Evolutionary conservation across 2,888 invertebrate genomes (phyloP).

Genomic region (Spisula subtruncata): DNA sequence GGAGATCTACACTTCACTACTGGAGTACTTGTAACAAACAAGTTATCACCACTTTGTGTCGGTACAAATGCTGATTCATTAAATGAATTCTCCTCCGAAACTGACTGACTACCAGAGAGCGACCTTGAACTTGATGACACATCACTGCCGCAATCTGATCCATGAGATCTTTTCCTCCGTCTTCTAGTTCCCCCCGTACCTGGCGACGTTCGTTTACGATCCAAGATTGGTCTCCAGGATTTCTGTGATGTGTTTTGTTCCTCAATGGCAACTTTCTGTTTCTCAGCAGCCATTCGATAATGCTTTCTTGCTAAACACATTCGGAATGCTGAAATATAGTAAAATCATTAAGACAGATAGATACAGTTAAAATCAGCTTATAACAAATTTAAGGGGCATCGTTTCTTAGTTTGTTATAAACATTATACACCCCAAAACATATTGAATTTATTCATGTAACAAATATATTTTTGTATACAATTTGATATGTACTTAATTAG

Average conservation of each 20-base stretch:
- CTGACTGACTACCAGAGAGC: background rate
- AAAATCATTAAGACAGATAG: background rate
- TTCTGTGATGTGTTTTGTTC: conserved; percentile 43
- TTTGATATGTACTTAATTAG: too few relatives aligned
- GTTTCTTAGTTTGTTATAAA: too few relatives aligned
- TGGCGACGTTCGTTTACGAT: conserved; percentile 58
- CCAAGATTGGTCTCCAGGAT: conserved; percentile 65
- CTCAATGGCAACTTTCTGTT: conserved; percentile 21
- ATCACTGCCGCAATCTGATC: conserved; percentile 21
- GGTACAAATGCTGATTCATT: background rate
- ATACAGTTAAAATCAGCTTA: background rate
- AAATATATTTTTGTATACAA: too few relatives aligned
- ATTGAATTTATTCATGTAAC: too few relatives aligned
- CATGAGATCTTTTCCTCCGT: conserved; percentile 19
- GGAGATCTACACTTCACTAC: background rate
- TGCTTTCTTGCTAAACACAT: conserved; percentile 55
- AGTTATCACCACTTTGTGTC: conserved; percentile 13
- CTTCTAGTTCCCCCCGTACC: conserved; percentile 46
- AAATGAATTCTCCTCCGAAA: background rate
- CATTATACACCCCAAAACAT: too few relatives aligned
- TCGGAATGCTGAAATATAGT: conserved; percentile 57
- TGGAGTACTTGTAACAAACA: conserved; percentile 57
- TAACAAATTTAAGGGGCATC: too few relatives aligned
- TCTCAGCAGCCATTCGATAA: conserved; percentile 38
- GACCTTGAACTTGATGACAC: background rate